Base-by-base conservation (phyloP, 2,888 invertebrate genomes). In the Aproaerema taeniolella region DNA sequence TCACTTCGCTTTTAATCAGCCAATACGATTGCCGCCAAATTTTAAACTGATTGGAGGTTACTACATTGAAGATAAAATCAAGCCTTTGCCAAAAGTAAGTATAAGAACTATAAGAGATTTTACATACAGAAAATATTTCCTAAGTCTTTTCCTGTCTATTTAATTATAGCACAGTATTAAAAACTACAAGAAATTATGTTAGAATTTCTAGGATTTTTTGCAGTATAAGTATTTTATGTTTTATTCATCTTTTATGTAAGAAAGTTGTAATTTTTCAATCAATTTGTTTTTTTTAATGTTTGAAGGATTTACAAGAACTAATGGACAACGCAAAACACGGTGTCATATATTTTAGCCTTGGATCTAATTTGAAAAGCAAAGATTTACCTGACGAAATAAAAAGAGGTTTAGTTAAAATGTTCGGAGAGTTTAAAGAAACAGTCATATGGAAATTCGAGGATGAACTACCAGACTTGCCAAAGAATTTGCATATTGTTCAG, bases 401-500 rank as follows among this genome's bases (percentile, higher is more conserved):
- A 1, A 43, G 45, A 1, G 60, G 51, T 1, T 47, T 82, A 1
- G 38, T 80, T 1, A 51, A 66, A 11, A 45, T 70, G 34, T 74
- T 80, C 34, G 57, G 63, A 0, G 53, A 61, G 38, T 48, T 81
- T 1, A 68, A 79, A 32, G 67, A 78, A 40, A 70, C 66, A 1
- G 65, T 82, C 0, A 58, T 82, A 13, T 82, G 81, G 81, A 81
- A 81, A 43, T 74, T 70, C 26, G 81, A 81, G 42, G 63, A 55
- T 9, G 57, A 63, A 3, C 43, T 76, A 6, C 39, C 51, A 1
- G 58, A 69, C 36, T 32, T 69, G 1, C 77, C 81, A 0, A 50
- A 55, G 1, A 81, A 81, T 44, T 66, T 82, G 0, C 72, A 73
- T 25, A 58, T 75, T 17, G 40, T 77, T 0, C 50, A 73, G 33